Conservation (phyloP, 1,140 invertebrate species). For the Pissodes strobi region DNA sequence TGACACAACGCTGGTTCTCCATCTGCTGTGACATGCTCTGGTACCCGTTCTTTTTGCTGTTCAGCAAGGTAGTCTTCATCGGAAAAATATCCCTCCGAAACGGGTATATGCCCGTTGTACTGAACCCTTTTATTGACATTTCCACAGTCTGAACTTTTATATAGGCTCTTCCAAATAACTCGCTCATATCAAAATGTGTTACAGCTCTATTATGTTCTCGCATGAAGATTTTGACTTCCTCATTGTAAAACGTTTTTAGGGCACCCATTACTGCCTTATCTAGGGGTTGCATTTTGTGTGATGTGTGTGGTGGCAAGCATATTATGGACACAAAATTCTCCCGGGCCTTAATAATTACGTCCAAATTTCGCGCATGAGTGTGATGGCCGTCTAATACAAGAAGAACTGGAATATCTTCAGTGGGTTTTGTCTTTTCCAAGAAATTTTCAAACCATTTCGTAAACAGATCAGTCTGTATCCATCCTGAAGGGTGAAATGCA, state of each 20-base stretch:
- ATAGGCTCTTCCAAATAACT: slow-evolving; percentile 24
- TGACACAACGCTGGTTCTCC: too few relatives aligned
- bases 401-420: slow-evolving; percentile 35
- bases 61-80: too few relatives aligned
- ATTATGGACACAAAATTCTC: slow-evolving; percentile 45
- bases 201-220: slow-evolving; percentile 18
- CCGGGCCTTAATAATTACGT: slow-evolving; percentile 41
- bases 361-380: slow-evolving; percentile 42
- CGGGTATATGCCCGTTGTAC: too few relatives aligned
- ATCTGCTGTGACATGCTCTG: too few relatives aligned
- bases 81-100: too few relatives aligned
- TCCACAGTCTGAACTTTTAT: slow-evolving; percentile 16
- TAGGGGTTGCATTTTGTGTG: slow-evolving; percentile 50
- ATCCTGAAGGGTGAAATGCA: slow-evolving; percentile 49
- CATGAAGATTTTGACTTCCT: slow-evolving; percentile 26
- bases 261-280: slow-evolving; percentile 14
- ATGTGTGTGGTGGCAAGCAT: slow-evolving; percentile 49
- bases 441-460: slow-evolving; percentile 47
- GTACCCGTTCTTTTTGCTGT: too few relatives aligned
- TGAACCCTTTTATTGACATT: slow-evolving; percentile 38
- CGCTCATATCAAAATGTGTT: slow-evolving; percentile 15
- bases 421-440: slow-evolving; percentile 34
- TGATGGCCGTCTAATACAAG: slow-evolving; percentile 47
- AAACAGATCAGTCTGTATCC: slow-evolving; percentile 38
- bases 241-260: slow-evolving; percentile 34